A percentile compares a stretch with the other conserved stretches of the same genome.
Evolutionary conservation across 2,113 vertebrate species (phyloP).

Genomic region (Sceloporus undulatus): DNA sequence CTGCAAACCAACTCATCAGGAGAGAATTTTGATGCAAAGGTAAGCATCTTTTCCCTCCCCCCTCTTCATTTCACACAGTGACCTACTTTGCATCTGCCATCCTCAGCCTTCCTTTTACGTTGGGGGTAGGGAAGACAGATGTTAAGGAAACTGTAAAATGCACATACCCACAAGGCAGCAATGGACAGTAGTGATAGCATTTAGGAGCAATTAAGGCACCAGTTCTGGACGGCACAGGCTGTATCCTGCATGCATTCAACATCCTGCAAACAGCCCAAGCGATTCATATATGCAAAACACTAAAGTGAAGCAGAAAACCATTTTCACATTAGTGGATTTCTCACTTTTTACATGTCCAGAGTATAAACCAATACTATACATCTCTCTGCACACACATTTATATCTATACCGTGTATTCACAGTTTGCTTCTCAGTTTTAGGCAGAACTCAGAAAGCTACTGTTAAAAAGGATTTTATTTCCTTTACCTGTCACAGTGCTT

Average conservation of each 20-base stretch:
- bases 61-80: conserved; percentile 7
- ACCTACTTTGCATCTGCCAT: conserved; percentile 23
- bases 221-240: background rate
- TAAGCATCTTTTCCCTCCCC: conserved; percentile 12
- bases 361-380: no score
- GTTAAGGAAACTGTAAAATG: conserved; percentile 10
- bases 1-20: background rate
- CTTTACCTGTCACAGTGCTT: no score
- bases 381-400: no score
- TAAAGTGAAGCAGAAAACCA: background rate
- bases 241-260: background rate
- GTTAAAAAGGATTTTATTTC: no score
- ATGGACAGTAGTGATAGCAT: background rate
- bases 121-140: background rate
- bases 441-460: no score
- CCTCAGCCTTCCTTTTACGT: conserved; percentile 6
- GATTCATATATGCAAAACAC: background rate
- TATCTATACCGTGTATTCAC: no score
- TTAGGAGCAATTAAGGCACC: background rate
- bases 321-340: background rate
- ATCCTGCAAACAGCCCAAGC: background rate
- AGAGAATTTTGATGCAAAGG: conserved; percentile 11
- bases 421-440: no score
- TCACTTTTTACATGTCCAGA: no score
- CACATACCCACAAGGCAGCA: background rate